Percentiles rank a stretch among this genome's conserved stretches.
Evolutionary conservation across 2,113 vertebrate species (phyloP).

Genomic region (Elachura formosa): DNA sequence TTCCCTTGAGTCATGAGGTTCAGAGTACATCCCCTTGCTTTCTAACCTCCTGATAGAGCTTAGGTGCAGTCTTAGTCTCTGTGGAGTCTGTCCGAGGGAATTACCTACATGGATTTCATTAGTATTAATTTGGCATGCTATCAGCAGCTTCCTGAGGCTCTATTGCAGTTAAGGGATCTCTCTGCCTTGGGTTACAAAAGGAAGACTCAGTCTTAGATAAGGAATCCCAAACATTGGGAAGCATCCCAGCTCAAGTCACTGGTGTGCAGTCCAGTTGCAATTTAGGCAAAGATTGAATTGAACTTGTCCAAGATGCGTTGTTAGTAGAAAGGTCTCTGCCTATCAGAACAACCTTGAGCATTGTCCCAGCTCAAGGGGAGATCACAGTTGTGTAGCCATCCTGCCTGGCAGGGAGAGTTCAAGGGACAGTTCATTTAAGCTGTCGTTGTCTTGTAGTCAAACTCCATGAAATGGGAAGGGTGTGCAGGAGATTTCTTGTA

Average conservation of each 20-base stretch:
- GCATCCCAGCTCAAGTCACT: background rate
- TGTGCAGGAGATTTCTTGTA: background rate
- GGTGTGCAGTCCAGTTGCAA: background rate
- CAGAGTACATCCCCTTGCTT: background rate
- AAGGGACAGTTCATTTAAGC: background rate
- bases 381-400: background rate
- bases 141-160: background rate
- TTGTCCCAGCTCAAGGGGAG: background rate
- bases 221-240: background rate
- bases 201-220: background rate
- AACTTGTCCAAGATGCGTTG: background rate
- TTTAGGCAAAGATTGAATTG: background rate
- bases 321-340: background rate
- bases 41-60: background rate
- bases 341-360: background rate
- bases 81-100: background rate
- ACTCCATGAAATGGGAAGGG: background rate
- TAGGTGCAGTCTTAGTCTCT: background rate
- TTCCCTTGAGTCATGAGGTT: background rate
- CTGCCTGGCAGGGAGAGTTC: background rate
- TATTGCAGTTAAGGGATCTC: background rate
- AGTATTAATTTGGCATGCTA: background rate
- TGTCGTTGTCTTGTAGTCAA: background rate
- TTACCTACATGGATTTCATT: background rate
- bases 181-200: background rate